Evolutionary conservation across 35 echinoderm and acorn worm species (phyloP), one percentile per base, ranked within the genome.

Genomic region (Hemicentrotus pulcherrimus): DNA sequence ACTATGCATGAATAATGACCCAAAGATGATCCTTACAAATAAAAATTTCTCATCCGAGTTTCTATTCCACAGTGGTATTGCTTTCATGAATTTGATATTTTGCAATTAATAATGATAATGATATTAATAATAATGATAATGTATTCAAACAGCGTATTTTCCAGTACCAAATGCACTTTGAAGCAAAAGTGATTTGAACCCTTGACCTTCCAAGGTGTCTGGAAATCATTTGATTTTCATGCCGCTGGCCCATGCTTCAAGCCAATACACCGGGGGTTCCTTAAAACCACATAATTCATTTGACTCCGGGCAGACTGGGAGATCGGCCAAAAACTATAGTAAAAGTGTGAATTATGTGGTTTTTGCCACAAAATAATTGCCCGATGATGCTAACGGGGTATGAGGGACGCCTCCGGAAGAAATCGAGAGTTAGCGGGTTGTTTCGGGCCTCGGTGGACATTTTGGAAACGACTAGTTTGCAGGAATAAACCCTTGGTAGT

Each of bases 291-390:
- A 78, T 78, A 78, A 78, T 78, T 78, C 65, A 78, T n/a, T 78
- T n/a, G 65, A 78, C 65, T 78, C 65, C 65, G 65, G 65, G 19
- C 8, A 78, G 65, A 78, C 65, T 78, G 65, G 65, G 65, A 78
- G 65, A 78, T 28, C 19, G 65, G 65, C 65, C 65, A 78, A 78
- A 78, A 78, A 78, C 65, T 78, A 78, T 78, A 78, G 65, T 78
- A 78, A 78, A 78, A 78, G 65, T 78, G 65, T 78, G 65, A 78
- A 78, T 78, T 78, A 78, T 78, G 65, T n/a, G 65, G 65, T 78
- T 78, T 78, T 78, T 28, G 65, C 65, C 65, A 78, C 65, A 78
- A 78, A 78, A 78, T 78, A 78, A 78, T 78, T 78, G 65, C 24
- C 6, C 28, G 65, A 8, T 78, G 65, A 78, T 22, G 65, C n/a